Base-by-base conservation (phyloP, 2,888 invertebrate genomes). In the Hofmannophila pseudospretella region DNA sequence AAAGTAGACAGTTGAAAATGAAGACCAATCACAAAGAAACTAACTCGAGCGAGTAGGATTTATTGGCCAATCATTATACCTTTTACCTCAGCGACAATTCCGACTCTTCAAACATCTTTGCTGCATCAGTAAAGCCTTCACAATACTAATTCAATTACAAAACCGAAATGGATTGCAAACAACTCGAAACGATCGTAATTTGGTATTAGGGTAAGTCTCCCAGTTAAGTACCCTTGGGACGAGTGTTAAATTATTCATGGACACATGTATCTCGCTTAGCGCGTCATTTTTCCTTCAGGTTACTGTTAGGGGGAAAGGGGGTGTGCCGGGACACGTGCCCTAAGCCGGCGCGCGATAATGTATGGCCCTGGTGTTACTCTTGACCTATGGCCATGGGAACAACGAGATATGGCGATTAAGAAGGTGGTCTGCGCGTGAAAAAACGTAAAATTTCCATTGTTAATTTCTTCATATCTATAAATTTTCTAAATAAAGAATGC, bases 241-340 rank as follows among this genome's bases (percentile, higher is more conserved):
- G 39, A 26, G 42, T 47, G 51, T 48, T 59, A 58, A 59, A 59
- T 59, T 60, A 59, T 59, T 60, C 59, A 59, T 59, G 47, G 45
- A 49, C 49, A 45, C 52, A 50, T 54, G 58, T 58, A 54, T 56
- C 54, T 54, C 51, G 58, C 50, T 60, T 58, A 56, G 39, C 55
- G 60, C 51, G 49, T 58, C 54, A 60, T 60, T 60, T 58, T 58
- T 56, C 58, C 25, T 16, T 20, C 20, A 10, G 27, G 13, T 33
- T 33, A 9, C 25, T 7, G 10, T 9, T 13, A 14, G 23, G 4
- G 9, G 25, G n/a, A 14, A 13, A 2, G 10, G 14, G 4, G 14
- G n/a, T n/a, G n/a, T n/a, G n/a, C 34, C 34, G 25, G 13, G 14
- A 22, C 34, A 34, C 34, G 34, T 34, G 27, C 34, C 23, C 16